Evolutionary conservation across 2,888 invertebrate species (phyloP).

Genomic region (Temnothorax ravouxi): DNA sequence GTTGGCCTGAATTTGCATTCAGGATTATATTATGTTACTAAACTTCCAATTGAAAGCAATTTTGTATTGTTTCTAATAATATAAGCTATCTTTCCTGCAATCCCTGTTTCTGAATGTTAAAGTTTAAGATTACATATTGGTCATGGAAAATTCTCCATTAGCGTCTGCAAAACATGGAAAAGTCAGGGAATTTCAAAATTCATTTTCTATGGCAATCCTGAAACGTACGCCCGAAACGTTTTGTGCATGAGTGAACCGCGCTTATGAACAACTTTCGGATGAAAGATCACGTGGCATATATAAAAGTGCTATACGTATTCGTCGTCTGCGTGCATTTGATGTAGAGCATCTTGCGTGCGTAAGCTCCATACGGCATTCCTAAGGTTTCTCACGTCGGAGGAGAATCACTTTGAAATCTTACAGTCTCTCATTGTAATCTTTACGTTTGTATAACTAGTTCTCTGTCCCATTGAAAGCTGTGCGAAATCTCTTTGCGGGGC

Average conservation of each 20-base stretch:
- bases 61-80: too few relatives aligned
- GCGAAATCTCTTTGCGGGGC: background rate
- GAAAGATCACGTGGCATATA: background rate
- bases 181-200: too few relatives aligned
- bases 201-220: too few relatives aligned
- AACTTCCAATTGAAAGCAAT: too few relatives aligned
- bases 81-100: too few relatives aligned
- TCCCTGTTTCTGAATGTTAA: too few relatives aligned
- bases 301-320: background rate
- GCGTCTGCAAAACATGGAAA: too few relatives aligned
- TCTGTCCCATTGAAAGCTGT: conserved; percentile 11
- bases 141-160: too few relatives aligned
- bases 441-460: conserved; percentile 21
- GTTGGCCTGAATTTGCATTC: too few relatives aligned
- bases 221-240: background rate
- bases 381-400: conserved; percentile 42
- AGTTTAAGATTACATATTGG: too few relatives aligned
- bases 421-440: background rate
- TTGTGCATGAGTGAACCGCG: conserved; percentile 3
- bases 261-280: background rate
- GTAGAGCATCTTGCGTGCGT: background rate
- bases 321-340: background rate
- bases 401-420: conserved; percentile 29
- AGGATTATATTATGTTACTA: too few relatives aligned
- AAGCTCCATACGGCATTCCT: background rate